These are phyloP conservation scores for Brachionus koreanus DNA, from an alignment of 1,140 invertebrate genomes.

Conservation along the genomic window DNA sequence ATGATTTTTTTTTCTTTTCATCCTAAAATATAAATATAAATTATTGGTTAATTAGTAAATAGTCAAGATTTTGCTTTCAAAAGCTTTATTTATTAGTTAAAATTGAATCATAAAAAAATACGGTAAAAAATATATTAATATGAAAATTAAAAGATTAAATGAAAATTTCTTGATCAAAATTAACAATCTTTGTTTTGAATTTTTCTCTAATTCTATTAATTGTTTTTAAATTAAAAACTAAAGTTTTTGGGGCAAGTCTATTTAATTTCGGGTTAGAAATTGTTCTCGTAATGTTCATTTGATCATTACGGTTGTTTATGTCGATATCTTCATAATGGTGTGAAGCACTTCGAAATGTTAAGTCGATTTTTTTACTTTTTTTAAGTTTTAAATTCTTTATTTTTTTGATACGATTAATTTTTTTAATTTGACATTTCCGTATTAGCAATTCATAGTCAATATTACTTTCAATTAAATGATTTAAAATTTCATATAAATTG, in stretches of 20 bases:
- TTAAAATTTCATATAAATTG: not conserved
- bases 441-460: not conserved
- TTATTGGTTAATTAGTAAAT: too few relatives aligned
- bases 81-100: too few relatives aligned
- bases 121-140: not conserved
- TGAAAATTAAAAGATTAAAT: not conserved
- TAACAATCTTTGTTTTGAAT: not conserved
- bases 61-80: too few relatives aligned
- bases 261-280: not conserved
- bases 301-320: not conserved
- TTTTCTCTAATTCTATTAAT: not conserved
- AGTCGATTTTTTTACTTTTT: not conserved
- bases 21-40: too few relatives aligned
- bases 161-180: conserved; percentile 20
- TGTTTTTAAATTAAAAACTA: not conserved
- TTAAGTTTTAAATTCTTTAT: not conserved
- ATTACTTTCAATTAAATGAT: not conserved
- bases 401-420: not conserved
- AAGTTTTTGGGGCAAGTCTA: not conserved
- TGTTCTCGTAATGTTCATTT: not conserved
- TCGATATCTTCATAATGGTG: conserved; percentile 17
- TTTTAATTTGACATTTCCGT: not conserved
- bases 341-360: not conserved
- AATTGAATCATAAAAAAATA: too few relatives aligned
- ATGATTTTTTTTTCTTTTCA: too few relatives aligned